Percentiles rank a stretch among this genome's conserved stretches.
Conservation (phyloP, 1,140 invertebrate genomes). For the Physella acuta region DNA sequence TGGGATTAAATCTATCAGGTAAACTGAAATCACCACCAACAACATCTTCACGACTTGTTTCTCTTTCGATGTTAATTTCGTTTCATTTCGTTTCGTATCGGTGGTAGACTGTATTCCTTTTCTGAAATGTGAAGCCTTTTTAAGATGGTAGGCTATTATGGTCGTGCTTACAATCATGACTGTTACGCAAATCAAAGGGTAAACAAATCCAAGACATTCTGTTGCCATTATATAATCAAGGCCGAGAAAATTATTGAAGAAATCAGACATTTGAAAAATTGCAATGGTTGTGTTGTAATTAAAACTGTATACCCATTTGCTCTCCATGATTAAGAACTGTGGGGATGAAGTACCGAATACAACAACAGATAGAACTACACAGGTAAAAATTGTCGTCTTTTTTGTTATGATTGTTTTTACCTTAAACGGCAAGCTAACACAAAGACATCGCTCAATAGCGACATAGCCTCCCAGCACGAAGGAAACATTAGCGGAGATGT, state of each 20-base stretch:
- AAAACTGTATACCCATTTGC: slow-evolving; percentile 6
- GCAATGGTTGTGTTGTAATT: slow-evolving; percentile 6
- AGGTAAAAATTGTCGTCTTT: no score
- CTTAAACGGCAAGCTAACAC: slow-evolving; percentile 9
- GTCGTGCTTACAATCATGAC: slow-evolving; percentile 2
- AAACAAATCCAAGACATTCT: background rate
- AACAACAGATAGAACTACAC: background rate
- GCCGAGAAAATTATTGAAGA: background rate
- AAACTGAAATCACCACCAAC: no score
- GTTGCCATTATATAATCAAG: background rate
- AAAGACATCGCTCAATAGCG: slow-evolving; percentile 13
- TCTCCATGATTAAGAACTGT: background rate
- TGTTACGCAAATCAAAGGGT: background rate
- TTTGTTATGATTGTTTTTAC: slow-evolving; percentile 7
- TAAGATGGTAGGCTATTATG: slow-evolving; percentile 10
- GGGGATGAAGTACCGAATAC: slow-evolving; percentile 3
- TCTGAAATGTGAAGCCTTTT: slow-evolving; percentile 1
- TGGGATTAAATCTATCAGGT: no score
- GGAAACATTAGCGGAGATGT: background rate
- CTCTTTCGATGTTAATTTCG: no score
- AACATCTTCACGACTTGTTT: no score
- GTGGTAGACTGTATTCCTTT: no score
- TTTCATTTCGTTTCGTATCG: no score
- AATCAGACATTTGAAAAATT: background rate
- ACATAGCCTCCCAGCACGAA: slow-evolving; percentile 3